phyloP scores from a whole-genome alignment of 2,888 invertebrate species.

The Meliscaeva auricollis region DNA sequence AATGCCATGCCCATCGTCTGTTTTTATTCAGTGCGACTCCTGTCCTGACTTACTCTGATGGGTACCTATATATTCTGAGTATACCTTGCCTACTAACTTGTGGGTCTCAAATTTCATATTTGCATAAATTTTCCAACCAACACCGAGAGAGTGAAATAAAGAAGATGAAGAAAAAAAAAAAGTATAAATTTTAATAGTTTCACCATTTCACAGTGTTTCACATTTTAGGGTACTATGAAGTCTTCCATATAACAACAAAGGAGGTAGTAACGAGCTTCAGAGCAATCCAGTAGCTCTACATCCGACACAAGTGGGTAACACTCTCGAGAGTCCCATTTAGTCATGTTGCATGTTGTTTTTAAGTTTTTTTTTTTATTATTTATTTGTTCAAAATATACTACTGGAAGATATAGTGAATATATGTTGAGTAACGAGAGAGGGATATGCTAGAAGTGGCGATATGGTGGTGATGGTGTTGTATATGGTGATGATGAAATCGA shows the following conservation, averaged over 20 bases:
- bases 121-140: constrained; percentile 58
- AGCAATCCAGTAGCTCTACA: constrained; percentile 35
- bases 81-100: no score
- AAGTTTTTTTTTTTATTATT: constrained; percentile 19
- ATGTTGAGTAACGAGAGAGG: constrained; percentile 33
- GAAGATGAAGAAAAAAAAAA: constrained; percentile 10
- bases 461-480: constrained; percentile 32
- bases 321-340: constrained; percentile 62
- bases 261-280: constrained; percentile 41
- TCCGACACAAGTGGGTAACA: constrained; percentile 52
- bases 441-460: constrained; percentile 17
- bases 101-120: constrained; percentile 65
- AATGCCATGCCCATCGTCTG: constrained; percentile 48
- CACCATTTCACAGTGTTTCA: constrained; percentile 44
- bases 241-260: constrained; percentile 25
- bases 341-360: constrained; percentile 59
- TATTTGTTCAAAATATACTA: constrained; percentile 10
- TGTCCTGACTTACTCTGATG: constrained; percentile 22
- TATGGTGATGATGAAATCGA: constrained; percentile 57
- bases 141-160: not conserved
- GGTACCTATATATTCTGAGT: constrained; percentile 37
- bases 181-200: constrained; percentile 45
- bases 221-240: not conserved
- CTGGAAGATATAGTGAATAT: not conserved
- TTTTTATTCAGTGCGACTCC: not conserved